These are phyloP conservation scores for Ammodytes dubius DNA, from an alignment of 2,113 vertebrate species.

Conservation along the genomic window DNA sequence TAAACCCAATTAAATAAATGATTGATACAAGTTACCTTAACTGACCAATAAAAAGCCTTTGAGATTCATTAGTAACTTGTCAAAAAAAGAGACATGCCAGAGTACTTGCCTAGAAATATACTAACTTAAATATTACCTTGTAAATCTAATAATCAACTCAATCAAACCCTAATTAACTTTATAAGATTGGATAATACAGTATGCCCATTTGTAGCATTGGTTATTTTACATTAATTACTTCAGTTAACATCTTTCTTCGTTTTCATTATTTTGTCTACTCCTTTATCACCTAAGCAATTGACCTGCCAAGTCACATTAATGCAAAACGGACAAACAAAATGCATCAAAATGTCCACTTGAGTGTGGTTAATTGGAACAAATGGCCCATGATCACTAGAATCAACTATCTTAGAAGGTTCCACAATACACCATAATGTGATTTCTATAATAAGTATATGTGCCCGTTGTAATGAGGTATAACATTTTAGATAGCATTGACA, in stretches of 20 bases:
- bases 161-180: not conserved
- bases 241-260: not conserved
- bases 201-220: not conserved
- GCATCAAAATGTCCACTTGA: conserved; percentile 1
- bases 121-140: not conserved
- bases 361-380: conserved; percentile 23
- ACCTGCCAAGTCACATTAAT: not conserved
- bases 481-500: conserved; percentile 49
- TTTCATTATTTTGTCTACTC: not conserved
- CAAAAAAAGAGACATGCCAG: conserved; percentile 4
- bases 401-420: not conserved
- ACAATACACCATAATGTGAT: conserved; percentile 23
- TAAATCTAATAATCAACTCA: not conserved
- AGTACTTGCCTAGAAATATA: too few relatives aligned
- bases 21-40: not conserved
- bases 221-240: not conserved
- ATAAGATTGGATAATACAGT: not conserved
- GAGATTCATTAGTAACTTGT: conserved; percentile 13
- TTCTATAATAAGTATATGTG: conserved; percentile 31
- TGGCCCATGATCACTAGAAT: not conserved
- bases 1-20: not conserved
- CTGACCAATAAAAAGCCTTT: conserved; percentile 9
- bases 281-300: not conserved
- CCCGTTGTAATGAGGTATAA: conserved; percentile 34
- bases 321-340: not conserved